A percentile compares a stretch with the other conserved stretches of the same genome.
Evolutionary conservation across 2,888 invertebrate genomes (phyloP).

Genomic region (Andrena fulva): DNA sequence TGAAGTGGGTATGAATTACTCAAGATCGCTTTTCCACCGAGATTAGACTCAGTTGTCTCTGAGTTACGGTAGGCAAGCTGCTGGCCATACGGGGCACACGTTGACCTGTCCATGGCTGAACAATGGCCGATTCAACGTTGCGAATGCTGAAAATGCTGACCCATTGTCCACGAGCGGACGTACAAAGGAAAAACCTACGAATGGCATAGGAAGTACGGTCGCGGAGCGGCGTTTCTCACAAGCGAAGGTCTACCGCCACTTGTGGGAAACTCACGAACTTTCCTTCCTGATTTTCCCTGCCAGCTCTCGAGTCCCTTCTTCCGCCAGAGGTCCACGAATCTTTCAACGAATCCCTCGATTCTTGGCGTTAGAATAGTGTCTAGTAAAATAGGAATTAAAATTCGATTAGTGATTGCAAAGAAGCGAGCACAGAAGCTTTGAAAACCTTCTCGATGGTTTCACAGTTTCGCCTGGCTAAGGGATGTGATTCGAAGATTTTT

Average conservation of each 20-base stretch:
- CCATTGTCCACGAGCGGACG: slow-evolving; percentile 63
- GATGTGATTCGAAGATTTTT: not conserved
- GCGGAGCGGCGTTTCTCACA: slow-evolving; percentile 52
- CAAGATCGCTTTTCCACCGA: slow-evolving; percentile 2
- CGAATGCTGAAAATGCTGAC: slow-evolving; percentile 71
- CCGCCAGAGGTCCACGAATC: not conserved
- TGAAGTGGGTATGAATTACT: no score
- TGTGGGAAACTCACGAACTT: slow-evolving; percentile 54
- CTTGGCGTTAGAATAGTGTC: not conserved
- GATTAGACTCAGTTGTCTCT: slow-evolving; percentile 39
- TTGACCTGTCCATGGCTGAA: slow-evolving; percentile 64
- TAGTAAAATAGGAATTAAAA: no score
- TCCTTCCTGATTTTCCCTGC: slow-evolving; percentile 26
- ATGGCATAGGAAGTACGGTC: slow-evolving; percentile 64
- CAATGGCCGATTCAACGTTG: slow-evolving; percentile 70
- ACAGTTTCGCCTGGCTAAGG: not conserved
- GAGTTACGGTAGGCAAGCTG: slow-evolving; percentile 44
- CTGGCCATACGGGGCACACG: slow-evolving; percentile 53
- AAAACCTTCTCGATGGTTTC: not conserved
- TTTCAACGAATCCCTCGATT: slow-evolving; percentile 5
- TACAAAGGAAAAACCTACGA: slow-evolving; percentile 58
- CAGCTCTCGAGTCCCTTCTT: slow-evolving; percentile 1
- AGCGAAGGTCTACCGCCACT: slow-evolving; percentile 35
- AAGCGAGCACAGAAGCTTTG: not conserved
- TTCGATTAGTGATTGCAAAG: no score